A percentile compares a stretch with the other conserved stretches of the same genome.
These are phyloP conservation scores for Drosophila prostipennis DNA, from an alignment of 2,888 invertebrate species.

Conservation along the genomic window DNA sequence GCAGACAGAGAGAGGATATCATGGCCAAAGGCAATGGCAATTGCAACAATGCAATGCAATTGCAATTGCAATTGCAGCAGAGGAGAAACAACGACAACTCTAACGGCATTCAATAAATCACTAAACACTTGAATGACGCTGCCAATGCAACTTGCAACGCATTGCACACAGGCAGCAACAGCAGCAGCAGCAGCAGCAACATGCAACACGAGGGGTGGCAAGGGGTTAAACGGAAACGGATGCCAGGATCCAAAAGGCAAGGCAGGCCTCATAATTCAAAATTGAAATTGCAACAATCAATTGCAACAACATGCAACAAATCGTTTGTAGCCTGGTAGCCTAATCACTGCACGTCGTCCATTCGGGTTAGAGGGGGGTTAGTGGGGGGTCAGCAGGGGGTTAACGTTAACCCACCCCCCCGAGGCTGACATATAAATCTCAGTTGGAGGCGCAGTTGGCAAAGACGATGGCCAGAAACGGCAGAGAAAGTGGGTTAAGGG, in stretches of 20 bases:
- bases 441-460: slow-evolving; percentile 41
- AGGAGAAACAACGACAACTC: slow-evolving; percentile 51
- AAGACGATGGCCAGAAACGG: slow-evolving; percentile 38
- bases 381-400: neutral
- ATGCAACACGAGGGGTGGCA: neutral
- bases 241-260: slow-evolving; percentile 39
- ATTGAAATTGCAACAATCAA: slow-evolving; percentile 83
- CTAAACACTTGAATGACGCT: slow-evolving; percentile 78
- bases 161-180: slow-evolving; percentile 57
- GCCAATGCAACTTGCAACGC: slow-evolving; percentile 79
- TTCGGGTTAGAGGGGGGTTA: neutral
- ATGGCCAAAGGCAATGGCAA: slow-evolving; percentile 8
- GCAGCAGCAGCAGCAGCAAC: slow-evolving; percentile 15
- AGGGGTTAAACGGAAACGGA: slow-evolving; percentile 28
- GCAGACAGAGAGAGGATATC: slow-evolving; percentile 4
- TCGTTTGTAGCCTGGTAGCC: slow-evolving; percentile 71
- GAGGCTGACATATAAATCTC: slow-evolving; percentile 64
- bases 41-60: neutral
- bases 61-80: slow-evolving; percentile 6
- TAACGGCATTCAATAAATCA: slow-evolving; percentile 83
- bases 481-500: slow-evolving; percentile 17
- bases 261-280: slow-evolving; percentile 80
- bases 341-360: slow-evolving; percentile 75
- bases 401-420: neutral
- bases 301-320: slow-evolving; percentile 81